A percentile compares a stretch with the other conserved stretches of the same genome.
Conservation (phyloP, 2,888 invertebrate genomes). For the Digitonthophagus gazella region DNA sequence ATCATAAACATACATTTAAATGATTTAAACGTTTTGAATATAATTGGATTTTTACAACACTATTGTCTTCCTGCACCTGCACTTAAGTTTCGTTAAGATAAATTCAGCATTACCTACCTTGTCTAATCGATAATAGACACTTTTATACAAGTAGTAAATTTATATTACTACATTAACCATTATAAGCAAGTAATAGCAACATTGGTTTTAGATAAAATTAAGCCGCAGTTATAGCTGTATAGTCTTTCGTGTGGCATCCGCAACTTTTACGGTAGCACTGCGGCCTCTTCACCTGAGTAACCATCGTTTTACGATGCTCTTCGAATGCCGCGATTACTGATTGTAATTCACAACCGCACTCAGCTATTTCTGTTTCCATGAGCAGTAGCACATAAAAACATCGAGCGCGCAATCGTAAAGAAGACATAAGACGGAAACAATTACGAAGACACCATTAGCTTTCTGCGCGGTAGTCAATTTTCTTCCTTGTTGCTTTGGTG, state of each 20-base stretch:
- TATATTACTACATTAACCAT: background rate
- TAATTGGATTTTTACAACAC: too few species aligned
- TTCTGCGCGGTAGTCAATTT: background rate
- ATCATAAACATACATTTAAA: too few species aligned
- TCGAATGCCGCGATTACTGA: background rate
- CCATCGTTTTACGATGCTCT: background rate
- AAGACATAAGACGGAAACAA: background rate
- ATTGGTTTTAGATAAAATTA: background rate
- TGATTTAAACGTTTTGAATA: too few species aligned
- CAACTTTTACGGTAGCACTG: background rate
- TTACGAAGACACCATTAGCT: background rate
- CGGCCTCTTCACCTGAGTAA: background rate
- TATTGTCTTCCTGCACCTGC: too few species aligned
- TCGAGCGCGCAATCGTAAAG: background rate
- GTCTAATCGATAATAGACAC: too few species aligned
- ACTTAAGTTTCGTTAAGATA: too few species aligned
- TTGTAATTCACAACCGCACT: background rate
- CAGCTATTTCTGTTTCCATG: background rate
- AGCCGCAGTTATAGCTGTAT: background rate
- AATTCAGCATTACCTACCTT: too few species aligned
- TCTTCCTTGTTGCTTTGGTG: background rate
- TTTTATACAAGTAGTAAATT: too few species aligned
- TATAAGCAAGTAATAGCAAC: background rate
- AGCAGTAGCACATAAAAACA: background rate
- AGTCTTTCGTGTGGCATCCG: background rate